Base-by-base conservation (phyloP, 2,888 invertebrate genomes). In the Eudasyphora cyanicolor region DNA sequence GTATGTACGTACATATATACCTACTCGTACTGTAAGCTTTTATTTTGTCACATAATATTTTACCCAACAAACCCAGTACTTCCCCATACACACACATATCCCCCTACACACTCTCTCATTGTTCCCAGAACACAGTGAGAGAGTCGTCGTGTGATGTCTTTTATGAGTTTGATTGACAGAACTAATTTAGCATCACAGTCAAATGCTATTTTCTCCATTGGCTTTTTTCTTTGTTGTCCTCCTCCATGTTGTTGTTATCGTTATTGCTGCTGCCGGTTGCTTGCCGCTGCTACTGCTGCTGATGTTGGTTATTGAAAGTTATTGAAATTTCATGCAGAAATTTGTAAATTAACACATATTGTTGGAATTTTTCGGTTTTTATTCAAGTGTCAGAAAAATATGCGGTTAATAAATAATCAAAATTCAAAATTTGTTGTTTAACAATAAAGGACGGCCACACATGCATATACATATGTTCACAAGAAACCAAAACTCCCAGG, bases 101-200 rank as follows among this genome's bases (percentile, higher is more conserved):
- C 7, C 19, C 14, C n/a, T 21, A 57, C 12, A 32, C 19, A 35
- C 29, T n/a, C n/a, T n/a, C n/a, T n/a, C n/a, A n/a, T n/a, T n/a
- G 35, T 17, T 17, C 14, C 6, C 32, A 29, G n/a, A n/a, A n/a
- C 14, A 51, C 45, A 29, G 10, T 24, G 21, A 4, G 21, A 4
- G 21, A 54, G 21, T 54, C n/a, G 45, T 45, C 29, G 7, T 8
- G 45, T 21, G 51, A 75, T 73, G 79, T 35, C 79, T 76, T 82
- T 77, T 79, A 27, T 71, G 57, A 76, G 35, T 82, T 82, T 85
- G 85, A 85, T 83, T 85, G 85, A 83, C 85, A 85, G 85, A 85
- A 83, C 85, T 85, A 85, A 85, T 85, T 85, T 83, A 81, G 81
- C 78, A 81, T 79, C 79, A 79, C 71, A 85, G 78, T 80, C 77